Percentiles rank a stretch among this genome's conserved stretches.
These are phyloP conservation scores for Penaeus indicus DNA, from an alignment of 1,140 invertebrate species.

Conservation along the genomic window DNA sequence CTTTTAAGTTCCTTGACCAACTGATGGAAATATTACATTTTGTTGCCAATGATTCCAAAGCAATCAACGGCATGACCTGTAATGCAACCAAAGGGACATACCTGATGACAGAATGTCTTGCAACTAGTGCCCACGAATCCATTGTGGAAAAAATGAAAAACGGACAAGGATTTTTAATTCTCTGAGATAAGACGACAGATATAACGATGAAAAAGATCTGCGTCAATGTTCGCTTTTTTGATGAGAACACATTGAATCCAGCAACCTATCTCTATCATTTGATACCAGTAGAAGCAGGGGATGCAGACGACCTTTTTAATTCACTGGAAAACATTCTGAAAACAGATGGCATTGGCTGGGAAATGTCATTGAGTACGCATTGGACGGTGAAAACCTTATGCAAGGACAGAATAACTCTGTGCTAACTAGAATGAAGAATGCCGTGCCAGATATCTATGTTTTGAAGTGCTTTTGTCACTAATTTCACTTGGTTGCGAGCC, in stretches of 20 bases:
- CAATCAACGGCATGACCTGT: constrained; percentile 37
- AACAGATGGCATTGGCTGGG: constrained; percentile 25
- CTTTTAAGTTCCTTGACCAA: constrained; percentile 18
- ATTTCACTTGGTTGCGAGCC: no score
- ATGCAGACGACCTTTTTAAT: constrained; percentile 35
- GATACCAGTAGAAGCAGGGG: neutral
- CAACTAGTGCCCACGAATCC: neutral
- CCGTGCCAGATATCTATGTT: no score
- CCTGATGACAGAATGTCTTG: constrained; percentile 32
- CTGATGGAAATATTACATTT: neutral
- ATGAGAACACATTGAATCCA: constrained; percentile 28
- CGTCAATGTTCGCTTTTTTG: constrained; percentile 27
- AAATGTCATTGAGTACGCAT: constrained; percentile 28
- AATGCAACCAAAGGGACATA: constrained; percentile 37
- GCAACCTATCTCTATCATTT: constrained; percentile 20
- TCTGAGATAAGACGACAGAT: constrained; percentile 11
- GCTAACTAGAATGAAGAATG: no score
- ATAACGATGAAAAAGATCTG: constrained; percentile 38
- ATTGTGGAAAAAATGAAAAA: neutral
- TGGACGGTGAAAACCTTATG: constrained; percentile 24
- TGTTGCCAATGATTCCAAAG: constrained; percentile 36
- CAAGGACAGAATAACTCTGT: no score
- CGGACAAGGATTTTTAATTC: no score
- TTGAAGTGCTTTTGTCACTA: no score
- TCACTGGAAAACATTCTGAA: constrained; percentile 33